A percentile compares a stretch with the other conserved stretches of the same genome.
These are phyloP conservation scores for Limnephilus auricula DNA, from an alignment of 2,888 invertebrate genomes.

Conservation along the genomic window DNA sequence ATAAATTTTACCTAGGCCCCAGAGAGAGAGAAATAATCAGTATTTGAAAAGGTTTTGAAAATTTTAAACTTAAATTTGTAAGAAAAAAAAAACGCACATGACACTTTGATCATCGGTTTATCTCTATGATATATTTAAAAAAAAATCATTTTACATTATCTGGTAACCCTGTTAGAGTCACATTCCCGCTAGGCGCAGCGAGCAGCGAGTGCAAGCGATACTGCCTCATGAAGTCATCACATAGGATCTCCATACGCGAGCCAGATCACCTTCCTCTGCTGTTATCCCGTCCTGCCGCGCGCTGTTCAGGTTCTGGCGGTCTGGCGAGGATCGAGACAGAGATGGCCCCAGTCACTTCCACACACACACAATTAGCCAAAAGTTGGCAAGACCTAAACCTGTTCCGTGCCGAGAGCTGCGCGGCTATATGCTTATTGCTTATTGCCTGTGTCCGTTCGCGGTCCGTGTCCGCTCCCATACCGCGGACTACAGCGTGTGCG, in stretches of 20 bases:
- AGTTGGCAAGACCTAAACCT: constrained; percentile 49
- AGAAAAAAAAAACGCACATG: too few relatives aligned
- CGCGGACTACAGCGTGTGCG: neutral
- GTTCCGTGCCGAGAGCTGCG: constrained; percentile 29
- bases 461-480: neutral
- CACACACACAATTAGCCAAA: constrained; percentile 47
- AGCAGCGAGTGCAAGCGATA: neutral
- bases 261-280: neutral
- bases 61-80: too few relatives aligned
- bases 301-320: neutral
- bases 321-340: neutral
- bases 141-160: neutral
- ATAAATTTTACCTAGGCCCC: too few relatives aligned
- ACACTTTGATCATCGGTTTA: too few relatives aligned
- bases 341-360: constrained; percentile 12
- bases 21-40: too few relatives aligned
- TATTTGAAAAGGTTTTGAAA: too few relatives aligned
- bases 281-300: neutral
- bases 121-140: too few relatives aligned
- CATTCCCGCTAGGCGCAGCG: neutral
- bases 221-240: constrained; percentile 35
- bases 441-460: constrained; percentile 3
- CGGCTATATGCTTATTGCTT: neutral
- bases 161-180: neutral
- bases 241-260: neutral